Percentiles rank a stretch among this genome's conserved stretches.
These are phyloP conservation scores for Ctenicera cuprea DNA, from an alignment of 2,888 invertebrate species.

Conservation along the genomic window DNA sequence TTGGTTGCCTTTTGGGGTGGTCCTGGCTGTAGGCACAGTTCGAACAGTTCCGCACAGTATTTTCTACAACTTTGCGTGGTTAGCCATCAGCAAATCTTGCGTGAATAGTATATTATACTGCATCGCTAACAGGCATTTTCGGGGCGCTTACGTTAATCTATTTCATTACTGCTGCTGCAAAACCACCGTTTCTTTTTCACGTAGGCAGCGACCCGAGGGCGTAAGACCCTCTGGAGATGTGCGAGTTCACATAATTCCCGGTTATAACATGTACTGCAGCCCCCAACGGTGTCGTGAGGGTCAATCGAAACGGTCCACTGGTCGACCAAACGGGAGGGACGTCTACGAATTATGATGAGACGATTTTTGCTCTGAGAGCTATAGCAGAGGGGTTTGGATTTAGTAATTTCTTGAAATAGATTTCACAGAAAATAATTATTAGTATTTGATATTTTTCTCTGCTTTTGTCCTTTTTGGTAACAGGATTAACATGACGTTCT, in stretches of 20 bases:
- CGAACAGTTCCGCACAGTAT: slow-evolving; percentile 73
- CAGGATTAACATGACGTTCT: too few relatives aligned
- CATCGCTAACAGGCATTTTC: slow-evolving; percentile 80
- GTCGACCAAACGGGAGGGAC: slow-evolving; percentile 74
- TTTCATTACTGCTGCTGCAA: slow-evolving; percentile 90
- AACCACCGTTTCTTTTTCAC: slow-evolving; percentile 80
- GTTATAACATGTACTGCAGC: slow-evolving; percentile 81
- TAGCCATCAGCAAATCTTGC: slow-evolving; percentile 82
- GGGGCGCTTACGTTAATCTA: slow-evolving; percentile 82
- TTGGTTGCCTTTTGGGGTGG: slow-evolving; percentile 82
- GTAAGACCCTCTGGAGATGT: slow-evolving; percentile 77
- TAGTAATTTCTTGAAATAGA: slow-evolving; percentile 57
- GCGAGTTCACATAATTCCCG: slow-evolving; percentile 85
- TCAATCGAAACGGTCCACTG: slow-evolving; percentile 67
- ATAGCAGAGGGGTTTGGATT: slow-evolving; percentile 68
- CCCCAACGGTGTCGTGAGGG: slow-evolving; percentile 74
- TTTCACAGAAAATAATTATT: not conserved
- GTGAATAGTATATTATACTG: slow-evolving; percentile 81
- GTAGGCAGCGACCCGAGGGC: slow-evolving; percentile 75
- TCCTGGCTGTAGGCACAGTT: slow-evolving; percentile 76
- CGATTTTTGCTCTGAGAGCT: slow-evolving; percentile 61
- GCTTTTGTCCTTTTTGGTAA: not conserved
- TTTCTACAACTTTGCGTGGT: slow-evolving; percentile 82
- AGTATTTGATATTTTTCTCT: not conserved
- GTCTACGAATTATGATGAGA: slow-evolving; percentile 76